Base-by-base conservation (phyloP, 2,113 vertebrate genomes). In the Corythoichthys intestinalis region DNA sequence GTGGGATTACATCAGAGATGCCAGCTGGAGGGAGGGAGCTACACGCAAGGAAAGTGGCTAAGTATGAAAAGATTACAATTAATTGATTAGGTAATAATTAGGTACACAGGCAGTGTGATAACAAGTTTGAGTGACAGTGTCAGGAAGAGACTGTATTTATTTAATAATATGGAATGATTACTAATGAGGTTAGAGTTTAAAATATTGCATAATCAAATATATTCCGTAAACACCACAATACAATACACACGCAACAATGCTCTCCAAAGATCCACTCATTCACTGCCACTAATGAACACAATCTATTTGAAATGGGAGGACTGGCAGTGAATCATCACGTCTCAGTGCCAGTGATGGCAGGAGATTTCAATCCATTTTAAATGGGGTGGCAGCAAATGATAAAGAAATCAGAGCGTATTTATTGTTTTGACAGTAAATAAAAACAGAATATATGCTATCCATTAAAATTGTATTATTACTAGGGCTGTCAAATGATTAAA, bases 61-160 rank as follows among this genome's bases (percentile, higher is more conserved):
- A 80, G 69, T 50, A 71, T 14, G 1, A 59, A 78, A 78, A 72
- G 75, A 74, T 75, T 72, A 79, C 17, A 62, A 46, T 62, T 44
- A 62, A 62, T 62, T 62, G 39, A 46, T 62, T 44, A 46, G 60
- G 12, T 58, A 37, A 46, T 62, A 62, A 44, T 62, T 62, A 12
- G 1, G 38, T 44, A 28, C n/a, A 10, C 17, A 4, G 9, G 17
- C 8, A 44, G n/a, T 4, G 14, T 20, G 60, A 44, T 62, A 44
- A 62, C 10, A 37, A 14, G 56, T 44, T 62, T 46, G 60, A 44
- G 20, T 62, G 39, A 46, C 60, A 46, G 1, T 12, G 39, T 5
- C n/a, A 17, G 15, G 60, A 15, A 61, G 17, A 14, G 6, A 44
- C 41, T 44, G 41, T 44, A 62, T 44, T 62, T 4, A 12, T 28